A percentile compares a stretch with the other conserved stretches of the same genome.
Conservation (phyloP, 2,888 invertebrate species). For the Campoplex capitator region DNA sequence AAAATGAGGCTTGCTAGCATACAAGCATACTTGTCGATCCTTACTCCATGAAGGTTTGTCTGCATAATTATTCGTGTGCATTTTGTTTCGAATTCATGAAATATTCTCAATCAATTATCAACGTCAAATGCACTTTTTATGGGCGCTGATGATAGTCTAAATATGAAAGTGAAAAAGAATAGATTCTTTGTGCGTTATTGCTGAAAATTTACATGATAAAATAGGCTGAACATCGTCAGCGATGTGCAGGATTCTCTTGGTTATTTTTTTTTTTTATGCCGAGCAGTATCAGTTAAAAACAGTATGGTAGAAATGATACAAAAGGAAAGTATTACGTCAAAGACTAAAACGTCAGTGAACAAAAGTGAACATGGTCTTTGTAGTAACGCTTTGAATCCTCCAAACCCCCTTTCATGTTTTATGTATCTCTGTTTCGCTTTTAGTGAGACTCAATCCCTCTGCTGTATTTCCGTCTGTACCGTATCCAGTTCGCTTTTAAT, state of each 20-base stretch:
- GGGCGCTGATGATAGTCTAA: background rate
- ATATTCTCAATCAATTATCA: background rate
- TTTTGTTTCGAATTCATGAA: background rate
- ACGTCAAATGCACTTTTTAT: background rate
- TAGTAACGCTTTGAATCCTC: constrained; percentile 10
- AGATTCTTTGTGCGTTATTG: background rate
- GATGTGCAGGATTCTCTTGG: background rate
- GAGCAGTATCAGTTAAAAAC: constrained; percentile 21
- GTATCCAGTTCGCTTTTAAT: constrained; percentile 25
- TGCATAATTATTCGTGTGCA: background rate
- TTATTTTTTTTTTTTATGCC: background rate
- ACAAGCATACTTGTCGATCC: background rate
- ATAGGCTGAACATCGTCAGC: background rate
- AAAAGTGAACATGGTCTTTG: constrained; percentile 19
- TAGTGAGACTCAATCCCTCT: constrained; percentile 12
- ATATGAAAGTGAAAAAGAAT: background rate
- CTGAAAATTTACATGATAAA: constrained; percentile 1
- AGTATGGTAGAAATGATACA: constrained; percentile 11
- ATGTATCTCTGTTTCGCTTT: constrained; percentile 19
- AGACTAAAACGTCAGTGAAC: constrained; percentile 19
- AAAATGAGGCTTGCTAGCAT: background rate
- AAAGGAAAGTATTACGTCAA: constrained; percentile 7
- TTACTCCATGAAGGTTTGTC: background rate
- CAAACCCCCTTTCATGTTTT: background rate
- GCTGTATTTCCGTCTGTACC: background rate